Evolutionary conservation across 2,797 vertebrate genomes (phyloP).

Genomic region (Chrosomus eos): DNA sequence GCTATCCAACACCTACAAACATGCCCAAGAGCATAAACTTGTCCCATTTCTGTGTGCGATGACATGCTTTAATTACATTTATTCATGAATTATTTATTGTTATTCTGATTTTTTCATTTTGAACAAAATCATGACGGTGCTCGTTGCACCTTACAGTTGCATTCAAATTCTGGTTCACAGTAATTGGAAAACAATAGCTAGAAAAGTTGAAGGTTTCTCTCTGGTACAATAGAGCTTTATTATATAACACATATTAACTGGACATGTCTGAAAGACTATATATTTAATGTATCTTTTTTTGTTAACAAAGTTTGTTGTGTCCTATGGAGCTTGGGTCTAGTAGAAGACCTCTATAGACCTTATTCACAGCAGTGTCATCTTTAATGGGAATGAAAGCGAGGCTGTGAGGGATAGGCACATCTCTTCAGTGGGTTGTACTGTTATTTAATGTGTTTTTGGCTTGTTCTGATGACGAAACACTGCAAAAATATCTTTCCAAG

Average conservation of each 20-base stretch:
- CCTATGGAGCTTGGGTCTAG: not conserved
- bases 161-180: not conserved
- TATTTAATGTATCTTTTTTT: too few relatives aligned
- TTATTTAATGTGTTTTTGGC: too few relatives aligned
- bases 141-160: not conserved
- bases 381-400: too few relatives aligned
- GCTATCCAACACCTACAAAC: conserved; percentile 37
- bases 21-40: conserved; percentile 22
- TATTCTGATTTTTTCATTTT: not conserved
- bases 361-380: too few relatives aligned
- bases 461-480: too few relatives aligned
- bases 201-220: not conserved
- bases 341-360: not conserved
- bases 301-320: not conserved
- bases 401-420: too few relatives aligned
- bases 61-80: conserved; percentile 19
- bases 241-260: not conserved
- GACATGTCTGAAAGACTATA: not conserved
- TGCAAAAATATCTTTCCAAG: too few relatives aligned
- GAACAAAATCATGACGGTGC: not conserved
- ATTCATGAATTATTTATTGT: not conserved
- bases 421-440: too few relatives aligned
- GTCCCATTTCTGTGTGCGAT: conserved; percentile 18
- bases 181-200: not conserved
- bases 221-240: not conserved